A percentile compares a stretch with the other conserved stretches of the same genome.
phyloP scores from a whole-genome alignment of 2,113 vertebrate species.

The Monopterus albus region DNA sequence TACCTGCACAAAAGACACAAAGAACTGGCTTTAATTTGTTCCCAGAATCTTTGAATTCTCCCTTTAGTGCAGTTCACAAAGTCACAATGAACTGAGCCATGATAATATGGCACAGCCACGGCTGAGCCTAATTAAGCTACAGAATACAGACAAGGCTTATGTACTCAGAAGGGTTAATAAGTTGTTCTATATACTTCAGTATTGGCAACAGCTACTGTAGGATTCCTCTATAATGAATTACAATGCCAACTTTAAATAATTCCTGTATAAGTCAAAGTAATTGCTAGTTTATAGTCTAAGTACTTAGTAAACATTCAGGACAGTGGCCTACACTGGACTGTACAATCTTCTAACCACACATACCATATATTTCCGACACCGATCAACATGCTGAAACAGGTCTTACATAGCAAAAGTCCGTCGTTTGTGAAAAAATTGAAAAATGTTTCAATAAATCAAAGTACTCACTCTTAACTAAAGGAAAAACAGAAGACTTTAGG shows the following conservation, averaged over 20 bases:
- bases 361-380: neutral
- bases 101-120: conserved; percentile 50
- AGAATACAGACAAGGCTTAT: conserved; percentile 73
- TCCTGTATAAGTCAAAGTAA: conserved; percentile 60
- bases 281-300: conserved; percentile 60
- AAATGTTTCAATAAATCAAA: neutral
- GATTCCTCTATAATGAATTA: conserved; percentile 54
- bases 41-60: conserved; percentile 54
- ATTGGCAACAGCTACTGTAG: conserved; percentile 51
- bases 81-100: conserved; percentile 59
- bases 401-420: neutral
- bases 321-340: conserved; percentile 29
- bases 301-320: conserved; percentile 52
- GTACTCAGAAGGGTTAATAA: conserved; percentile 78
- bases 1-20: conserved; percentile 86
- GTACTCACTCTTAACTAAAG: no score
- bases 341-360: conserved; percentile 3
- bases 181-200: conserved; percentile 63
- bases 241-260: conserved; percentile 65
- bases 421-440: neutral
- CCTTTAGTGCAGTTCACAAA: no score
- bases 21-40: conserved; percentile 58
- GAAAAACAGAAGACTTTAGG: neutral
- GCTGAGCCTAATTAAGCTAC: conserved; percentile 72
- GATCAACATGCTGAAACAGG: neutral